Conservation (phyloP, 2,113 vertebrate genomes). For the Notarius lentiginosus region DNA sequence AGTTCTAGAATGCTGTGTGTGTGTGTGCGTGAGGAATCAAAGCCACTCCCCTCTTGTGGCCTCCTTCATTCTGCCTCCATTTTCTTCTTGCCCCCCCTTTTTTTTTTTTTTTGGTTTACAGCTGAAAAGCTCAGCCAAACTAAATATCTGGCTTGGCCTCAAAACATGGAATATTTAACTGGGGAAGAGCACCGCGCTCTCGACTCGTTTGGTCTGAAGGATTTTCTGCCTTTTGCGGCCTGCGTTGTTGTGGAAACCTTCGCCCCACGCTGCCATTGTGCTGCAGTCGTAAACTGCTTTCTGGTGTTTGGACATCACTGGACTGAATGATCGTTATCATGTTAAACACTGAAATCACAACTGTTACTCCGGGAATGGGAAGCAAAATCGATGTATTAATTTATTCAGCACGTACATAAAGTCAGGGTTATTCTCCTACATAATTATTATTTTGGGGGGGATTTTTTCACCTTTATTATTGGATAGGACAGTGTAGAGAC, state of each 20-base stretch:
- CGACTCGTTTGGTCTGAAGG: constrained; percentile 58
- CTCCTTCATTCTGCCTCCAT: constrained; percentile 44
- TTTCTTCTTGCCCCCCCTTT: constrained; percentile 38
- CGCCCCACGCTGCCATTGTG: background rate
- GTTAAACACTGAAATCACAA: background rate
- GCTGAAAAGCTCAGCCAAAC: constrained; percentile 58
- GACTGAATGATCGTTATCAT: background rate
- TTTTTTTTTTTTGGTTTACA: constrained; percentile 35
- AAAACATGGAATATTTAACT: constrained; percentile 57
- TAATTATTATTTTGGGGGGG: no score
- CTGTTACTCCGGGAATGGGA: background rate
- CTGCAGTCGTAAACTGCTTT: background rate
- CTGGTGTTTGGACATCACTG: background rate
- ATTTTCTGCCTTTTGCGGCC: constrained; percentile 56
- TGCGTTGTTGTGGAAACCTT: background rate
- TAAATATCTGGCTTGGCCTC: constrained; percentile 64
- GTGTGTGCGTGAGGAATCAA: constrained; percentile 24
- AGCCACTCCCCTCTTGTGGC: constrained; percentile 28
- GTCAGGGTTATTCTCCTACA: no score
- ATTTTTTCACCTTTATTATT: no score
- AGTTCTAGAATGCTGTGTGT: background rate
- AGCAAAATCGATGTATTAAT: background rate
- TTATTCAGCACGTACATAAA: no score
- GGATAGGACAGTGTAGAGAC: no score
- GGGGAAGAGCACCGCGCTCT: constrained; percentile 55